Base-by-base conservation (phyloP, 2,797 vertebrate species). In the Heterohyrax brucei region DNA sequence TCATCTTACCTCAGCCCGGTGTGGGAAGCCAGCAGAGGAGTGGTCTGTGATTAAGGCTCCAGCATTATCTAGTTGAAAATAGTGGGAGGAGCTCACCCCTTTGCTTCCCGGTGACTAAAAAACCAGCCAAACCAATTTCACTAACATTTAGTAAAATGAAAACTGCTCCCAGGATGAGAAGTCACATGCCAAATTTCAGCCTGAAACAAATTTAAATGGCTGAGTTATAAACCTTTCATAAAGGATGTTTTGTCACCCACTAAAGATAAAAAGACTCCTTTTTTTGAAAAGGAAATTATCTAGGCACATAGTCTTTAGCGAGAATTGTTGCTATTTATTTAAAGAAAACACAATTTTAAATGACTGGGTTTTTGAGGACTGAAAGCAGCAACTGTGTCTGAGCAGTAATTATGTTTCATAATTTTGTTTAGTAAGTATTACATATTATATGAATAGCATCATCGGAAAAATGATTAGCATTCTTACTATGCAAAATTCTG, bases 321-420 rank as follows among this genome's bases (percentile, higher is more conserved):
- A 95, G 97, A 93, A 96, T 98, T 98, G 94, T 95, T 98, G 64
- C 95, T 88, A 96, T 97, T 98, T 98, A 97, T 98, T 98, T 98
- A 97, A 97, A 97, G 95, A 98, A 98, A 98, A 96, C 92, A 97
- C 97, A 96, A 96, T 95, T 98, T 98, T 84, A 98, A 97, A 98
- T 98, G 24, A 97, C 95, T 97, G 97, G 97, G 96, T 97, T 98
- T 97, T 97, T 96, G 97, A 98, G 87, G 89, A 98, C 90, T 97
- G 93, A 98, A 98, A 97, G 96, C 96, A 98, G 92, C 96, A 97
- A 98, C 98, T 98, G 97, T 98, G 83, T 97, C 96, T 97, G 95
- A 97, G 93, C 97, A 97, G 89, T 98, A 97, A 95, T 93, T 98
- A 97, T 98, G 95, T 97, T 97, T 88, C 93, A 96, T 98, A 95